Conservation (phyloP, 2,888 invertebrate genomes). For the Apotomis betuletana region DNA sequence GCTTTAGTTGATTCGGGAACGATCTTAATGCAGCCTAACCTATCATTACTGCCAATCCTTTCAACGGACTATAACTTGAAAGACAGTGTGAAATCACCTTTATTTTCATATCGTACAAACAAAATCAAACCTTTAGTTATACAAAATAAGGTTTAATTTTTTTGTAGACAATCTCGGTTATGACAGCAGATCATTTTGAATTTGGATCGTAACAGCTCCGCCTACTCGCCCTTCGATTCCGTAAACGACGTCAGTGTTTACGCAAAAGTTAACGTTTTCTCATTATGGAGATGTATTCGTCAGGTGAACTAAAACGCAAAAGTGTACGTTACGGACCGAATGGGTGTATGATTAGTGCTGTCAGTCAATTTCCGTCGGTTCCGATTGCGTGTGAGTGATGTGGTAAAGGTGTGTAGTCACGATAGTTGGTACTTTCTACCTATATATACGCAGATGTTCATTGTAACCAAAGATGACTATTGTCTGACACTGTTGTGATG, state of each 20-base stretch:
- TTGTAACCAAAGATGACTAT: not conserved
- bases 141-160: conserved; percentile 30
- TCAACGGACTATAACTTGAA: conserved; percentile 48
- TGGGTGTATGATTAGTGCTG: conserved; percentile 46
- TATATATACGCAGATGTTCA: conserved; percentile 12
- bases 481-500: no score
- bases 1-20: conserved; percentile 48
- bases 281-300: conserved; percentile 25
- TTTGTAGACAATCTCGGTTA: conserved; percentile 43
- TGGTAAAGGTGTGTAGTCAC: conserved; percentile 45
- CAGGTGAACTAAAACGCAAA: conserved; percentile 40
- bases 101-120: conserved; percentile 17
- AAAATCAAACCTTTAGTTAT: conserved; percentile 28
- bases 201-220: conserved; percentile 56
- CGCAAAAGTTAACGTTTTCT: conserved; percentile 41
- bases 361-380: conserved; percentile 48
- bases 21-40: conserved; percentile 53
- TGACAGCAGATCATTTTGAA: conserved; percentile 65
- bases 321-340: conserved; percentile 24
- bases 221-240: conserved; percentile 53
- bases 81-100: conserved; percentile 52
- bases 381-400: conserved; percentile 44
- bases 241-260: conserved; percentile 46
- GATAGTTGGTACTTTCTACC: conserved; percentile 30
- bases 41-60: conserved; percentile 69